These are phyloP conservation scores for Dexiosoma caninum DNA, from an alignment of 2,888 invertebrate species.

Conservation along the genomic window DNA sequence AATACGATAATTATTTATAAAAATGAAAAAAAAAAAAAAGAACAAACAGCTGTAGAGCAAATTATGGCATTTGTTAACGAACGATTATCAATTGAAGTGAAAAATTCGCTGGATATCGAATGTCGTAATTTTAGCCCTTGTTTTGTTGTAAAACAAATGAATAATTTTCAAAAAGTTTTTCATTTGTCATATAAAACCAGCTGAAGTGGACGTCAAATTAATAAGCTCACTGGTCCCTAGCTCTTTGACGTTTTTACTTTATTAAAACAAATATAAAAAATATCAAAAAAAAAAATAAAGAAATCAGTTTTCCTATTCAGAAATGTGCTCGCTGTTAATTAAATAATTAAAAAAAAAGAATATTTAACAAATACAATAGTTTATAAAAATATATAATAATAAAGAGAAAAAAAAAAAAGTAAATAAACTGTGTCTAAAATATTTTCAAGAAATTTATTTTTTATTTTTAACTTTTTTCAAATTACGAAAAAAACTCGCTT, in stretches of 20 bases:
- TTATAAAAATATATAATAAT: neutral
- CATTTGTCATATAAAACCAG: neutral
- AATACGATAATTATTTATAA: neutral
- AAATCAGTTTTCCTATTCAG: conserved; percentile 63
- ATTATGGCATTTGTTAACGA: too few species aligned
- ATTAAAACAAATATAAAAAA: too few species aligned
- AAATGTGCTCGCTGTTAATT: conserved; percentile 62
- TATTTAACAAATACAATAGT: conserved; percentile 35
- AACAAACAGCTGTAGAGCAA: neutral
- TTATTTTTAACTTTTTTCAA: conserved; percentile 44
- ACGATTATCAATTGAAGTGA: too few species aligned
- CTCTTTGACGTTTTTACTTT: neutral
- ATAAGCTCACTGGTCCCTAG: neutral
- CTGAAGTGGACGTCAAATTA: neutral
- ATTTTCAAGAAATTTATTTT: conserved; percentile 40
- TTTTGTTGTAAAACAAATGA: neutral
- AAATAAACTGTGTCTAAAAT: conserved; percentile 45
- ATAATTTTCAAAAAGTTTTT: neutral
- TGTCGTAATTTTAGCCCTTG: too few species aligned
- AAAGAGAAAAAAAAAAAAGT: neutral
- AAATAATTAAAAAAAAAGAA: conserved; percentile 39
- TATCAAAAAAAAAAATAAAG: neutral
- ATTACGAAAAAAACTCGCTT: conserved; percentile 42
- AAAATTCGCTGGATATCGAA: too few species aligned
- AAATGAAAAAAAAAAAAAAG: conserved; percentile 2